Conservation (phyloP, 2,888 invertebrate species). For the Homarus gammarus region DNA sequence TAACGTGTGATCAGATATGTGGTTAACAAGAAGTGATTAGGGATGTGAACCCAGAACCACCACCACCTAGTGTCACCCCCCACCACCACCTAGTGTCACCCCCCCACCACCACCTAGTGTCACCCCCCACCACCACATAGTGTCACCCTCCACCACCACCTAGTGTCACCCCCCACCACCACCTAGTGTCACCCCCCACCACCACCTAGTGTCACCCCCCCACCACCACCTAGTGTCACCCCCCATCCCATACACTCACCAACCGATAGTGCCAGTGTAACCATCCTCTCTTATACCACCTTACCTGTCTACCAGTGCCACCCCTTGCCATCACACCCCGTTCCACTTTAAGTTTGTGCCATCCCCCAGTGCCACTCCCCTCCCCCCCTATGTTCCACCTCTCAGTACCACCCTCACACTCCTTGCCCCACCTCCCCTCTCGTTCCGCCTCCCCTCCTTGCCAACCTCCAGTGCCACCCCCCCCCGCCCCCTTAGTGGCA, state of each 20-base stretch:
- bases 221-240: background rate
- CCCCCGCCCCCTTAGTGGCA: background rate
- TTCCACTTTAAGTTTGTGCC: background rate
- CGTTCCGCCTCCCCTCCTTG: background rate
- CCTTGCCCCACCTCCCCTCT: background rate
- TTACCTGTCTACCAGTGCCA: slow-evolving; percentile 79
- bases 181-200: background rate
- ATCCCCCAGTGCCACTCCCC: background rate
- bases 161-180: too few relatives aligned
- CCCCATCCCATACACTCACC: too few relatives aligned
- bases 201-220: background rate
- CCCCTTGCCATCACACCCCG: slow-evolving; percentile 77
- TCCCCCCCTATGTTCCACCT: background rate
- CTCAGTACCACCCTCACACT: background rate
- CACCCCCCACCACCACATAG: background rate
- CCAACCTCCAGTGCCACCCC: slow-evolving; percentile 13
- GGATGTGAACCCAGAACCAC: too few relatives aligned
- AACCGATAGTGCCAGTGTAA: background rate
- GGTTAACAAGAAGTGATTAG: too few relatives aligned
- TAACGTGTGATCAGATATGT: too few relatives aligned
- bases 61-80: background rate
- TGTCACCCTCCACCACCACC: background rate
- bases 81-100: background rate
- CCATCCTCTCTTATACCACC: background rate
- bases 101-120: background rate